Evolutionary conservation across 2,113 vertebrate genomes (phyloP).

Genomic region (Pachyramphus minor): DNA sequence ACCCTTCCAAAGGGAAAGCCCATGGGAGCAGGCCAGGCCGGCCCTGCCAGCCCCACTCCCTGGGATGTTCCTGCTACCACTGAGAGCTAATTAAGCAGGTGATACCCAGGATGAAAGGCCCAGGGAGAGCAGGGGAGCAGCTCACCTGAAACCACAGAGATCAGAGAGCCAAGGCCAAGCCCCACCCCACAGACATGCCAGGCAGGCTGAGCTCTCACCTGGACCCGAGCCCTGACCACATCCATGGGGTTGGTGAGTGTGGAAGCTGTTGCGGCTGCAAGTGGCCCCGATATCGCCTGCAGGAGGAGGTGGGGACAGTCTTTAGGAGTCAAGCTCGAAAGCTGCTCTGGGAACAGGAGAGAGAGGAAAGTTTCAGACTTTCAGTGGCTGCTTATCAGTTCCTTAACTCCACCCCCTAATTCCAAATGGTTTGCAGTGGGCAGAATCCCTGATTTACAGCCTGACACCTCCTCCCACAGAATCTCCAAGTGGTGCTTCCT

Average conservation of each 20-base stretch:
- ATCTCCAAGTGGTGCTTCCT: neutral
- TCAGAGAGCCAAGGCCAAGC: neutral
- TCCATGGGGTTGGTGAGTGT: conserved; percentile 98
- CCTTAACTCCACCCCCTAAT: neutral
- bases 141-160: neutral
- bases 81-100: neutral
- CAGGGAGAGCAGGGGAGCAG: neutral
- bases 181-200: neutral
- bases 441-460: neutral
- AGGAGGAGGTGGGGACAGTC: conserved; percentile 93
- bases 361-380: neutral
- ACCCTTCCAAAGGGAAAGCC: neutral
- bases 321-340: conserved; percentile 84
- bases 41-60: neutral
- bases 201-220: conserved; percentile 74
- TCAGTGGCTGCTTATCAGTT: neutral
- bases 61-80: neutral
- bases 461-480: neutral
- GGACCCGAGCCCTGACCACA: conserved; percentile 91
- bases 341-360: conserved; percentile 79
- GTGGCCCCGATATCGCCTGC: conserved; percentile 89
- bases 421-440: neutral
- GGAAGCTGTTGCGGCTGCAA: conserved; percentile 92
- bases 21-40: neutral
- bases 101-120: neutral